Evolutionary conservation across 1,140 invertebrate species (phyloP), one percentile per base, ranked within the genome.

Genomic region (Eurosta solidaginis): DNA sequence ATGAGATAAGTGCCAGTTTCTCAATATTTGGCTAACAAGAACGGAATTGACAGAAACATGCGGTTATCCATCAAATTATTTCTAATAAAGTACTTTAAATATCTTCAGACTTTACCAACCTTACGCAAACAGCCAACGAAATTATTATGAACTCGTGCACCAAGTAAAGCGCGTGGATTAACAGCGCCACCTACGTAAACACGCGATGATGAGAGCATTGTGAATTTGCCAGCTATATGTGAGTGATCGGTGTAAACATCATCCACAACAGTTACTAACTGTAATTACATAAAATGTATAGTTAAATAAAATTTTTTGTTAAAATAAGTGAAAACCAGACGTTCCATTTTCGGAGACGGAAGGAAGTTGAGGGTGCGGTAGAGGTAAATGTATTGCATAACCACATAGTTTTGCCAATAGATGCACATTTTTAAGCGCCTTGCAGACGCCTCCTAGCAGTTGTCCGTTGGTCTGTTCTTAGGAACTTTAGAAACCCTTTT

Each of bases 81-180:
- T n/a, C n/a, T n/a, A n/a, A 73, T 6, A 29, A 73, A 29, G 33
- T 27, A 73, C 10, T 33, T 33, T 5, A 27, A 29, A 10, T 6
- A 27, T 10, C 5, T 36, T 36, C 33, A 4, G 6, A 3, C 25
- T 14, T 20, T 42, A 45, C 87, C 89, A 88, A 98, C 97, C 92
- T 98, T 97, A 88, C 96, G 93, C 83, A 99, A 90, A 87, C 97
- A 99, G 4, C 97, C 97, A 79, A 97, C 94, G 86, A 98, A 99
- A 89, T 97, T 98, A 83, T 92, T 94, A 85, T 94, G 93, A 17
- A 95, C 93, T 76, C 93, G 91, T n/a, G 94, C 92, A 0, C 95
- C 96, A n/a, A 93, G 92, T 49, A 96, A 88, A 2, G 92, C 92
- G 45, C 92, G 89, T 2, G 94, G 92, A 85, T 96, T 94, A 33